Evolutionary conservation across 2,888 invertebrate genomes (phyloP).

Genomic region (Leistus spinibarbis): DNA sequence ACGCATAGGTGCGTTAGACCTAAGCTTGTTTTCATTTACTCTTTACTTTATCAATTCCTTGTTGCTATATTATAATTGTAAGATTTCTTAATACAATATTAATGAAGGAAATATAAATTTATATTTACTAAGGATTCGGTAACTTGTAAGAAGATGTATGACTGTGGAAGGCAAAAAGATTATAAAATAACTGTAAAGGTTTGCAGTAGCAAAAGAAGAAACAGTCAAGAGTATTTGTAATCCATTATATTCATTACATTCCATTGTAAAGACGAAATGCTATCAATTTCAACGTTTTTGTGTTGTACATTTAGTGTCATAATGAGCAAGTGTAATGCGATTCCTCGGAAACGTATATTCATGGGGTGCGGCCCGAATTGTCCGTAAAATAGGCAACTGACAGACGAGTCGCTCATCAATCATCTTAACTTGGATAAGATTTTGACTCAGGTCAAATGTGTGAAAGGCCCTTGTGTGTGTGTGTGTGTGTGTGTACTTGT

Average conservation of each 20-base stretch:
- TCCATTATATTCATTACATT: neutral
- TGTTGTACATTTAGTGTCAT: neutral
- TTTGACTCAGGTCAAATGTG: slow-evolving; percentile 37
- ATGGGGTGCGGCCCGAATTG: neutral
- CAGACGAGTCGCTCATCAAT: slow-evolving; percentile 33
- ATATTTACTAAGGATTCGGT: too few species aligned
- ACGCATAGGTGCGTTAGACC: too few species aligned
- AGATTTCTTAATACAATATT: too few species aligned
- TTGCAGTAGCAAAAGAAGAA: neutral
- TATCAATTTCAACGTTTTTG: neutral
- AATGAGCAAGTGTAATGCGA: neutral
- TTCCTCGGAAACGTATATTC: neutral
- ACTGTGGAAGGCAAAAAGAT: too few species aligned
- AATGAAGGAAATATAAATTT: too few species aligned
- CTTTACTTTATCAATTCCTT: too few species aligned
- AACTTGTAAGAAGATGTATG: too few species aligned
- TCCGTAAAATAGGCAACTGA: neutral
- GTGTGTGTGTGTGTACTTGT: neutral
- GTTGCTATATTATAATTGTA: too few species aligned
- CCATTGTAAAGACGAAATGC: neutral
- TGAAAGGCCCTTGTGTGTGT: slow-evolving; percentile 11
- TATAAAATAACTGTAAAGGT: neutral
- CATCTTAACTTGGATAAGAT: slow-evolving; percentile 34
- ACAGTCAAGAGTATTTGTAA: neutral
- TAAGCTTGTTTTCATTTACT: too few species aligned